Evolutionary conservation across 2,888 invertebrate genomes (phyloP).

Genomic region (Deroplatys truncata): DNA sequence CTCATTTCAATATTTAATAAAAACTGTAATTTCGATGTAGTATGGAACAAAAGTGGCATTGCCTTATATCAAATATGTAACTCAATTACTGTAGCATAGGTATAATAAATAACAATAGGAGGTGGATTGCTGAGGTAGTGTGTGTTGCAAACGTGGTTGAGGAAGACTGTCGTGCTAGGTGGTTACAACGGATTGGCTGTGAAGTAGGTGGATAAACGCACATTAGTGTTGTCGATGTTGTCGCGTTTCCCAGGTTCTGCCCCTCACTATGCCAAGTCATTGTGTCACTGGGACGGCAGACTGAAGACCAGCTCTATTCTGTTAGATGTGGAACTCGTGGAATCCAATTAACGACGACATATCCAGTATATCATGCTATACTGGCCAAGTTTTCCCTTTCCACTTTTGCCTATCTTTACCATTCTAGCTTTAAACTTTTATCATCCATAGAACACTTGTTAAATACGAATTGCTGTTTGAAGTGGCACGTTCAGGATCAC

Average conservation of each 20-base stretch:
- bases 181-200: constrained; percentile 11
- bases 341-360: not conserved
- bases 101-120: too few relatives aligned
- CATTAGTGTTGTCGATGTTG: constrained; percentile 6
- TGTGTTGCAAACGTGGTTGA: not conserved
- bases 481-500: not conserved
- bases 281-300: constrained; percentile 19
- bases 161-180: not conserved
- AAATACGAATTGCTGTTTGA: not conserved
- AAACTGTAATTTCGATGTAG: too few relatives aligned
- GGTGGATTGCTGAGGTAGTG: not conserved
- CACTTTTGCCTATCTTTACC: not conserved
- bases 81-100: too few relatives aligned
- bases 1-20: too few relatives aligned
- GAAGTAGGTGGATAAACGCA: constrained; percentile 4
- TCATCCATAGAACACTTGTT: not conserved
- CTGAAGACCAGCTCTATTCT: constrained; percentile 29
- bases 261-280: constrained; percentile 29
- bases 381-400: not conserved
- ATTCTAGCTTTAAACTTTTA: not conserved
- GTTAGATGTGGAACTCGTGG: constrained; percentile 20
- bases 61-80: too few relatives aligned
- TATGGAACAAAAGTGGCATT: too few relatives aligned
- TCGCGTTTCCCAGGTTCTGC: constrained; percentile 27
- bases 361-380: not conserved